Base-by-base conservation (phyloP, 2,797 vertebrate species). In the Sarcophilus harrisii region DNA sequence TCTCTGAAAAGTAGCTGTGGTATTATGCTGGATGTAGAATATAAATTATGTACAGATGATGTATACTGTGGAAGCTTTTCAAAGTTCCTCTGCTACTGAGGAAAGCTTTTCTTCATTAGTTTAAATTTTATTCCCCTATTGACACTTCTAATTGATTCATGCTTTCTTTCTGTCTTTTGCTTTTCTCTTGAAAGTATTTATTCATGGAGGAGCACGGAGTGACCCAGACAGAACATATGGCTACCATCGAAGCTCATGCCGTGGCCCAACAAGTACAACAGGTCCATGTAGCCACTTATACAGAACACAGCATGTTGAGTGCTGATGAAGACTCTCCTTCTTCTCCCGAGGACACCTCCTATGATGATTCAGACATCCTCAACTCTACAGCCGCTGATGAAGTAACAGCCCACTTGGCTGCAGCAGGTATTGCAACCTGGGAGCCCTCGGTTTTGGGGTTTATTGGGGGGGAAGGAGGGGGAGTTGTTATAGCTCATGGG, bases 281-380 rank as follows among this genome's bases (percentile, higher is more conserved):
- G 98, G 99, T 99, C 96, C 99, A 99, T 0, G 99, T 99, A 96
- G 99, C 99, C 97, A 99, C 99, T 9, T 99, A 99, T 97, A 99
- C 99, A 0, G 99, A 99, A 58, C 98, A 99, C 58, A 98, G 99
- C 93, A 99, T 99, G 99, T 98, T 99, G 97, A 99, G 99, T 0
- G 99, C 99, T 0, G 99, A 99, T 0, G 99, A 99, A 96, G 99
- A 99, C 98, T 99, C 99, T 0, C 99, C 99, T 0, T 99, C 99
- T 1, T 99, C 99, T 0, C 99, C 99, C 0, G 99, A 99, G 87
- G 99, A 99, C 73, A 99, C 99, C 27, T 99, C 99, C 30, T 99
- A 99, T 0, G 99, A 99, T 6, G 99, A 99, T 98, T 99, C 99
- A 0, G 99, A 99, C 98, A 99, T 99, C 97, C 99, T 99, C 94